phyloP scores from a whole-genome alignment of 2,113 vertebrate genomes.

The Silurus asotus region DNA sequence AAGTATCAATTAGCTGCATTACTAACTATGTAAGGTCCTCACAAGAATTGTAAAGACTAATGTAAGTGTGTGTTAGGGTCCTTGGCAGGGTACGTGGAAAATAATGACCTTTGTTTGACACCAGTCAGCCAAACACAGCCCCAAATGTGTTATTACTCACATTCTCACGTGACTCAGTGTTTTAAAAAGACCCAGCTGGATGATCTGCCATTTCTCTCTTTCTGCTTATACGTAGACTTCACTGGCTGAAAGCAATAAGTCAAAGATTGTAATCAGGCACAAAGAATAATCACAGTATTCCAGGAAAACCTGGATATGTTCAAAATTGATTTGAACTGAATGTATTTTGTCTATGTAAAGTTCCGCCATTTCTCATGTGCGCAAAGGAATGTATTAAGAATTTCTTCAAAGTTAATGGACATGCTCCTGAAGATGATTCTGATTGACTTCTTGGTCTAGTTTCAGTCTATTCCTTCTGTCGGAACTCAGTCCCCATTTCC shows the following conservation, averaged over 20 bases:
- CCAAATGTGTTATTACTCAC: conserved; percentile 29
- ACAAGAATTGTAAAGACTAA: not conserved
- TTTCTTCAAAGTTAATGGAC: not conserved
- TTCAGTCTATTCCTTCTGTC: not conserved
- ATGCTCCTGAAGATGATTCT: not conserved
- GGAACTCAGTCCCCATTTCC: too few relatives aligned
- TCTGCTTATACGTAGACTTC: not conserved
- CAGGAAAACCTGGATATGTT: not conserved
- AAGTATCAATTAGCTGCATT: conserved; percentile 10
- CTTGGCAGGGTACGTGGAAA: conserved; percentile 49
- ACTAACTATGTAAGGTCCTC: not conserved
- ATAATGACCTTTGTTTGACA: conserved; percentile 42
- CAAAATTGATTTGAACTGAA: not conserved
- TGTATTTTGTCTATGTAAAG: not conserved
- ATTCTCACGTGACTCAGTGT: conserved; percentile 22
- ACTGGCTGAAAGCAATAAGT: not conserved
- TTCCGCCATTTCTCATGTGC: not conserved
- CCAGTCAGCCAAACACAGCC: conserved; percentile 24
- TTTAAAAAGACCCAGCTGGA: conserved; percentile 40
- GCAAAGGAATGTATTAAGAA: not conserved
- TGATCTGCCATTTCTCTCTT: not conserved
- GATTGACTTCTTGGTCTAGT: not conserved
- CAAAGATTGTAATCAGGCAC: not conserved
- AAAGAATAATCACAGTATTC: not conserved
- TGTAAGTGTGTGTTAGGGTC: not conserved